Evolutionary conservation across 1,140 invertebrate species (phyloP), one percentile per base, ranked within the genome.

Genomic region (Lasioglossum baleicum): DNA sequence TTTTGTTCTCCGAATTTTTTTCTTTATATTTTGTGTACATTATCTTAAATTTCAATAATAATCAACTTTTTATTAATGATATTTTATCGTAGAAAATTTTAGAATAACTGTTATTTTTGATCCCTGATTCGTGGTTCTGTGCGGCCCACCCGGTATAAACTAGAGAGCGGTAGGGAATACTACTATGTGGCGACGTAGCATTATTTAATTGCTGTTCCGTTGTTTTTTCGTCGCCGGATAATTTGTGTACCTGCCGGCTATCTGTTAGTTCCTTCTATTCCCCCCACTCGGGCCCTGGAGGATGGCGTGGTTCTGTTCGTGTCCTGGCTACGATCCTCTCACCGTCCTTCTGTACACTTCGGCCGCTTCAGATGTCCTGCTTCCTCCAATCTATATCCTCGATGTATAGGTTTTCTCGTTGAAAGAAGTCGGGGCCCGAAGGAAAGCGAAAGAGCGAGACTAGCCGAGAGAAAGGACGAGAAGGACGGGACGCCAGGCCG

Each of bases 171-270:
- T 73, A 80, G 65, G 35, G 73, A 86, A 87, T 63, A 83, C 81
- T 84, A 89, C 87, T 88, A 89, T 89, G 88, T 88, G 81, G 86
- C 86, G 88, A 90, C 86, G 89, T 83, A 85, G 90, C 78, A 89
- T 91, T 91, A 92, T 92, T 92, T 92, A 92, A 92, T 92, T 92
- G 91, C 90, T 88, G 82, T 87, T 88, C 88, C 84, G 89, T 91
- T 90, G 90, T 92, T 92, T 92, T 91, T 92, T 92, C 91, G 91
- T 91, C 90, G 90, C 87, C 89, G 83, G 89, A 92, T 92, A 92
- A 92, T 92, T 92, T 91, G 91, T 92, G 88, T 90, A 90, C 87
- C 90, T 91, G 89, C 75, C 88, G 86, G 87, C 82, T 76, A 81
- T 77, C 71, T 82, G 66, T 83, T 75, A 74, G 80, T 80, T 76